Base-by-base conservation (phyloP, 2,113 vertebrate genomes). In the Gallinago jamesoni region DNA sequence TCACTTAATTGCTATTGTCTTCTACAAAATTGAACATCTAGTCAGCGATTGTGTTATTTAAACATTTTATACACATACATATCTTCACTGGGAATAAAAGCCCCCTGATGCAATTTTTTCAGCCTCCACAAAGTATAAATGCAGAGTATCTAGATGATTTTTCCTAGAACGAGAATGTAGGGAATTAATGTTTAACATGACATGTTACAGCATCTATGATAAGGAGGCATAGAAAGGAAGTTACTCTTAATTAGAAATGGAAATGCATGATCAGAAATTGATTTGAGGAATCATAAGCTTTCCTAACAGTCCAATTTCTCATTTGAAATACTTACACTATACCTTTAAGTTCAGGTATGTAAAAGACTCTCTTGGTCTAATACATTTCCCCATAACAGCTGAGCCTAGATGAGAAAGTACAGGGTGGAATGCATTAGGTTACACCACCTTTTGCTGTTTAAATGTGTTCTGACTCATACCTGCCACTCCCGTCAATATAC, bases 81-180 rank as follows among this genome's bases (percentile, higher is more conserved):
- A 27, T 79, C 17, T 92, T 96, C 77, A 57, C 7, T 67, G 77
- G 69, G 24, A 85, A 82, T 92, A 93, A 94, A 77, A 25, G 33
- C 50, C 50, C 94, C 80, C 57, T 77, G 52, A 74, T 90, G 16
- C 37, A 90, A 45, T 91, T 70, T 91, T 96, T 93, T 92, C n/a
- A 91, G 30, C 45, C 27, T 87, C 35, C 37, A 72, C n/a, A 73
- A 84, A 93, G 28, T 90, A 95, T 84, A 28, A 59, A 28, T 2
- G 2, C 20, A 95, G 85, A 84, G 27, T 53, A 67, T 76, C 63
- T 96, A 80, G 78, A 96, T 45, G 31, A 67, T 50, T 93, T 82
- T 94, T 37, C 18, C 41, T 74, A 35, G 81, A 73, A 28, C 5
- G 2, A 10, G 31, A 82, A 53, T 12, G 18, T 10, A 74, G 5